phyloP scores from a whole-genome alignment of 2,797 vertebrate genomes.

The Harpagifer antarcticus region DNA sequence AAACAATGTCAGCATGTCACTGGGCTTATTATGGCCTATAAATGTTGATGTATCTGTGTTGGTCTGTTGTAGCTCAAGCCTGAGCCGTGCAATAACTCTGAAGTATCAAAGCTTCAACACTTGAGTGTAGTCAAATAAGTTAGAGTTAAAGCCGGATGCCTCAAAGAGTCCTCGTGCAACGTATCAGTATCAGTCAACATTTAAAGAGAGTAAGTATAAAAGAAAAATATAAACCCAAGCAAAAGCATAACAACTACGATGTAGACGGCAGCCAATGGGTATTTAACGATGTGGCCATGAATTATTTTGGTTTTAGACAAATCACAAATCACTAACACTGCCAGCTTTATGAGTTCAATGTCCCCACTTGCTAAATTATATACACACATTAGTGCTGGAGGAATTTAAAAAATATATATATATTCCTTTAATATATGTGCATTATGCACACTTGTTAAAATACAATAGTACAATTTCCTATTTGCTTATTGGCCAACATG shows the following conservation, averaged over 20 bases:
- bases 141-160: not conserved
- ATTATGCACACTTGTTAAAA: too few species aligned
- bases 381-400: not conserved
- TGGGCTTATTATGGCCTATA: conserved; percentile 42
- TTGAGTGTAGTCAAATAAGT: not conserved
- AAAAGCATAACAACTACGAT: not conserved
- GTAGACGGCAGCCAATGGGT: not conserved
- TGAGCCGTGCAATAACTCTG: not conserved
- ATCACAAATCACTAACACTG: not conserved
- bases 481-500: not conserved
- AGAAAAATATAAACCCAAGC: conserved; percentile 4
- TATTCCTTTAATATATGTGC: not conserved
- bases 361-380: not conserved
- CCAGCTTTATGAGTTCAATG: conserved; percentile 3
- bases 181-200: not conserved
- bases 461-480: not conserved
- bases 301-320: not conserved
- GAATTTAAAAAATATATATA: not conserved
- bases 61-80: conserved; percentile 34
- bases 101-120: conserved; percentile 10
- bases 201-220: not conserved
- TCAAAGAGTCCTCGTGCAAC: not conserved
- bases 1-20: conserved; percentile 57
- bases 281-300: not conserved
- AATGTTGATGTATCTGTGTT: conserved; percentile 55